Conservation (phyloP, 1,140 invertebrate species). For the Eupristina koningsbergeri region DNA sequence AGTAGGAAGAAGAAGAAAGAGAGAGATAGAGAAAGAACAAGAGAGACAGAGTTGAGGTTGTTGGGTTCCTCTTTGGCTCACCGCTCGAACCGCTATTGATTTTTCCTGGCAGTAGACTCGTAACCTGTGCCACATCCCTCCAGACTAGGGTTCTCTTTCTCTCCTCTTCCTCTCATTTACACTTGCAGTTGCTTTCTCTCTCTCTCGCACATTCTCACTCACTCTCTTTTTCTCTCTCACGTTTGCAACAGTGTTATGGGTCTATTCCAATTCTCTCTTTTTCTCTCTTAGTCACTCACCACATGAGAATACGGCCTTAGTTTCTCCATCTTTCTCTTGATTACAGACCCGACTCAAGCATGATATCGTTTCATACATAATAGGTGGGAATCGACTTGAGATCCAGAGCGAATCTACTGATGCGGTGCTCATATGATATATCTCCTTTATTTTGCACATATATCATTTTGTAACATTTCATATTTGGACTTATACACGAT, state of each 20-base stretch:
- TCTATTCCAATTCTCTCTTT: slow-evolving; percentile 37
- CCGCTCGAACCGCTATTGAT: slow-evolving; percentile 67
- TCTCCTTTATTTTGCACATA: neutral
- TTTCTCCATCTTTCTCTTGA: neutral
- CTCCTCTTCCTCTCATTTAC: too few species aligned
- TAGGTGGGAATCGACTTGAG: neutral
- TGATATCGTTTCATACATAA: neutral
- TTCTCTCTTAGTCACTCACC: slow-evolving; percentile 45
- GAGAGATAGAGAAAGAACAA: slow-evolving; percentile 48
- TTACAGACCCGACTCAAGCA: slow-evolving; percentile 6
- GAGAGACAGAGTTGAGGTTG: slow-evolving; percentile 61
- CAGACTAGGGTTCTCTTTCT: slow-evolving; percentile 54
- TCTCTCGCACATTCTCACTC: slow-evolving; percentile 40
- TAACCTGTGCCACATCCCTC: slow-evolving; percentile 63
- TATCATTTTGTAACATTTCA: too few species aligned
- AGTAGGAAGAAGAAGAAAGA: slow-evolving; percentile 40
- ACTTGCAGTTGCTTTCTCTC: slow-evolving; percentile 52
- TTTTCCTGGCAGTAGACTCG: slow-evolving; percentile 71
- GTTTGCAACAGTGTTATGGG: slow-evolving; percentile 13
- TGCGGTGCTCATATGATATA: neutral
- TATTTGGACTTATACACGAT: too few species aligned
- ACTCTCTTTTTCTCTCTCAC: slow-evolving; percentile 38
- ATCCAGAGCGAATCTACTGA: neutral
- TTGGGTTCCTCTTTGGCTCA: slow-evolving; percentile 69
- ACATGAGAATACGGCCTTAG: slow-evolving; percentile 3